Percentiles rank a stretch among this genome's conserved stretches.
Conservation (phyloP, 2,113 vertebrate species). For the Ceuthmochares aereus region DNA sequence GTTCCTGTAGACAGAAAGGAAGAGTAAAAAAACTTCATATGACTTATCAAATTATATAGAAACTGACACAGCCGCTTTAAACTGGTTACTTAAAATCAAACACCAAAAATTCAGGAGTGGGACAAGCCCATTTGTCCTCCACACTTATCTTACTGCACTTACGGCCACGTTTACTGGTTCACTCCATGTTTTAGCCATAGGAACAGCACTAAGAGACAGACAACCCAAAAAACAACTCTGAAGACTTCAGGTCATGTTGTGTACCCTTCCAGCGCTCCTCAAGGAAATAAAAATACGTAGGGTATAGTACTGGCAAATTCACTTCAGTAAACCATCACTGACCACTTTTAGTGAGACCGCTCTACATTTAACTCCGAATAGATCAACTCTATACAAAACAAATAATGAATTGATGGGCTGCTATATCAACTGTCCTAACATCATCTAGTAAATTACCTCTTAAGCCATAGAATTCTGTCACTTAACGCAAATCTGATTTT, state of each 20-base stretch:
- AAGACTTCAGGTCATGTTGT: background rate
- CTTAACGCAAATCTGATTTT: background rate
- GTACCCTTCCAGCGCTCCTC: background rate
- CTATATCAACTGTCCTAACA: background rate
- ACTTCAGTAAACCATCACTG: background rate
- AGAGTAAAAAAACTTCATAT: background rate
- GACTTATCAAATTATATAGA: background rate
- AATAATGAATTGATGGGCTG: background rate
- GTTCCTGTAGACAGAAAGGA: conserved; percentile 77
- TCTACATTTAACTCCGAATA: background rate
- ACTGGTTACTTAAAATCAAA: background rate
- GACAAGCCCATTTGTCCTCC: background rate
- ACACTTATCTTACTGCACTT: background rate
- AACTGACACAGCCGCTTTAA: background rate
- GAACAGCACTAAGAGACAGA: background rate
- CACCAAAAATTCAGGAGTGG: background rate
- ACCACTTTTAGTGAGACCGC: background rate
- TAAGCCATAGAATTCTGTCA: background rate
- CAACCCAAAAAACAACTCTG: background rate
- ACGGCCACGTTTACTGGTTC: background rate
- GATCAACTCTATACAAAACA: background rate
- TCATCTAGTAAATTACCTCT: background rate
- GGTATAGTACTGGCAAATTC: background rate
- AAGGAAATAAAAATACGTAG: background rate
- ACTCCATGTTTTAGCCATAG: background rate